phyloP scores from a whole-genome alignment of 2,113 vertebrate species.

The Cryptotis parvus region DNA sequence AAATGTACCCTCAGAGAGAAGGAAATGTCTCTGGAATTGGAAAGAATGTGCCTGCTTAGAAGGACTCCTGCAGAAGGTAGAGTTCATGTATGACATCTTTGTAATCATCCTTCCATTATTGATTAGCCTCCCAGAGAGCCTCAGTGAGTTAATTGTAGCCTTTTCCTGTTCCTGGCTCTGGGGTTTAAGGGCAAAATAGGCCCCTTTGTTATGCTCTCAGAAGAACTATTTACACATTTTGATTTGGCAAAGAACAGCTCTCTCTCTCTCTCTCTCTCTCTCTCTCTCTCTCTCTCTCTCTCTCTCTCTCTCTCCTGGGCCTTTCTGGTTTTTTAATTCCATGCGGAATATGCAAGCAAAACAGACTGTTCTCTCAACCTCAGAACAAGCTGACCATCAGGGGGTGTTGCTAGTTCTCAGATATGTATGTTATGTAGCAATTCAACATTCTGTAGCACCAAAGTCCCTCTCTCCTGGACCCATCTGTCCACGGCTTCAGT shows the following conservation, averaged over 20 bases:
- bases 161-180: slow-evolving; percentile 79
- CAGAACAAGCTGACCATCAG: slow-evolving; percentile 2
- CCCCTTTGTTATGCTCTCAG: slow-evolving; percentile 73
- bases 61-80: slow-evolving; percentile 13
- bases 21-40: background rate
- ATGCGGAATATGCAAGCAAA: slow-evolving; percentile 60
- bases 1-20: background rate
- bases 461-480: background rate
- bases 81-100: slow-evolving; percentile 7
- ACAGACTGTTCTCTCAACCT: slow-evolving; percentile 42
- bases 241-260: slow-evolving; percentile 72
- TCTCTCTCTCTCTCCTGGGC: background rate
- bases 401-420: no score
- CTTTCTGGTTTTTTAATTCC: slow-evolving; percentile 66
- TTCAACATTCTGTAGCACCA: slow-evolving; percentile 37
- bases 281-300: slow-evolving; percentile 13
- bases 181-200: slow-evolving; percentile 70
- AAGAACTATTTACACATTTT: slow-evolving; percentile 79
- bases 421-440: slow-evolving; percentile 41
- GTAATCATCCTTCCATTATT: slow-evolving; percentile 28
- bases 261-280: slow-evolving; percentile 6
- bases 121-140: slow-evolving; percentile 61
- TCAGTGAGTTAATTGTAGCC: slow-evolving; percentile 63
- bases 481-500: background rate
- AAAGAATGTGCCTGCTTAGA: background rate